Conservation (phyloP, 2,797 vertebrate species). For the Argya squamiceps region DNA sequence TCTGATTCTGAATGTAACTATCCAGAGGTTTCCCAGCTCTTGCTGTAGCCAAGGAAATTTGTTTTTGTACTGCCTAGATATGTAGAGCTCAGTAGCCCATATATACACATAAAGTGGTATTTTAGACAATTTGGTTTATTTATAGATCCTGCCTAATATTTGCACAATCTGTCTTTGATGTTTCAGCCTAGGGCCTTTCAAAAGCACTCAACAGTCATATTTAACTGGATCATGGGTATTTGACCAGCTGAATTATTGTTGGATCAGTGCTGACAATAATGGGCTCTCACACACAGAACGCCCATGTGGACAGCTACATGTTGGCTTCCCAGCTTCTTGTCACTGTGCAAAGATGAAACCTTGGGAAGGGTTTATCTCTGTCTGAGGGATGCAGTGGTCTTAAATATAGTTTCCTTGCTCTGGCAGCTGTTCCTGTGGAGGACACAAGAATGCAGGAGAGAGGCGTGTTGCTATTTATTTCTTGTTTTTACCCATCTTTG, state of each 20-base stretch:
- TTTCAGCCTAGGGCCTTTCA: neutral
- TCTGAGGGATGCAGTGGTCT: neutral
- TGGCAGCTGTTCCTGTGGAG: neutral
- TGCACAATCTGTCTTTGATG: neutral
- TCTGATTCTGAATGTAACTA: neutral
- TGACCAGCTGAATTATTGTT: constrained; percentile 1
- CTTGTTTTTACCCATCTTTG: neutral
- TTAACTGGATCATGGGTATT: neutral
- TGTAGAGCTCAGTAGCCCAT: neutral
- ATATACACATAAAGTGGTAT: neutral
- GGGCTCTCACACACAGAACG: neutral
- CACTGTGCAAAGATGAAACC: neutral
- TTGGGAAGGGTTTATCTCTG: neutral
- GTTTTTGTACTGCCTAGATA: neutral
- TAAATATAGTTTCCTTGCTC: neutral
- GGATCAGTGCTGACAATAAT: neutral
- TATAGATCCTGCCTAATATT: constrained; percentile 3
- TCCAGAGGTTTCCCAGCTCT: neutral
- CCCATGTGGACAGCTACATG: neutral
- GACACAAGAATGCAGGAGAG: neutral
- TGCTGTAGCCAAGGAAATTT: neutral
- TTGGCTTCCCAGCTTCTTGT: neutral
- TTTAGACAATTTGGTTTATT: constrained; percentile 12
- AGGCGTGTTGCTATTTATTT: constrained; percentile 16
- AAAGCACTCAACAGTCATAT: neutral